A percentile compares a stretch with the other conserved stretches of the same genome.
These are phyloP conservation scores for Himalopsyche japonica DNA, from an alignment of 2,888 invertebrate species.

Conservation along the genomic window DNA sequence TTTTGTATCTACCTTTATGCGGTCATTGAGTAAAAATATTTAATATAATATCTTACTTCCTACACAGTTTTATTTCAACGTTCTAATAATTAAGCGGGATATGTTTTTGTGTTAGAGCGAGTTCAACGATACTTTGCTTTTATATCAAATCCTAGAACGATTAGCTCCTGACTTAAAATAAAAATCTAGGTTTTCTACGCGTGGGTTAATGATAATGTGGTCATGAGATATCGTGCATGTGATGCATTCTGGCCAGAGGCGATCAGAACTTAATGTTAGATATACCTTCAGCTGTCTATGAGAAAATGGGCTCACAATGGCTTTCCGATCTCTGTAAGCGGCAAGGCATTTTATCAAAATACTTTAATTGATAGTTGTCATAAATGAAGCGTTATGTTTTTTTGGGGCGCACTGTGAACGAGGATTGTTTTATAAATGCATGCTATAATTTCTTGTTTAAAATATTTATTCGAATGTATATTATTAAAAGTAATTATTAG, in stretches of 20 bases:
- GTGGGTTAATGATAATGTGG: slow-evolving; percentile 39
- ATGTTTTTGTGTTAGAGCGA: not conserved
- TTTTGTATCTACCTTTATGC: too few species aligned
- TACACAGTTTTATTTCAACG: not conserved
- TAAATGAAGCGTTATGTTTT: slow-evolving; percentile 33
- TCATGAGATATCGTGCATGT: slow-evolving; percentile 34
- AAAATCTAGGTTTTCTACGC: slow-evolving; percentile 36
- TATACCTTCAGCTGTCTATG: slow-evolving; percentile 1
- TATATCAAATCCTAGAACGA: slow-evolving; percentile 32
- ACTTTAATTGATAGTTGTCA: slow-evolving; percentile 40
- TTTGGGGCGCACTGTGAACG: slow-evolving; percentile 10
- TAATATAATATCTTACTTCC: too few species aligned
- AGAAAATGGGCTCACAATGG: not conserved
- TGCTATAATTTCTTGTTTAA: slow-evolving; percentile 34
- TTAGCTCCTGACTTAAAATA: slow-evolving; percentile 37
- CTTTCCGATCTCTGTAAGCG: slow-evolving; percentile 26
- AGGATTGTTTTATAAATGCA: slow-evolving; percentile 34
- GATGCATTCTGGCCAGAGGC: slow-evolving; percentile 34
- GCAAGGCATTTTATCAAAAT: slow-evolving; percentile 38
- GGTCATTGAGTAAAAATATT: too few species aligned
- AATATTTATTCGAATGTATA: slow-evolving; percentile 20
- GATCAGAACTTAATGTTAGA: not conserved
- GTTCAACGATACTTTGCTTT: slow-evolving; percentile 10
- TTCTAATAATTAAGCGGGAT: not conserved
- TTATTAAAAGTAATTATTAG: slow-evolving; percentile 5